Conservation (phyloP, 2,113 vertebrate species). For the Camelus bactrianus region DNA sequence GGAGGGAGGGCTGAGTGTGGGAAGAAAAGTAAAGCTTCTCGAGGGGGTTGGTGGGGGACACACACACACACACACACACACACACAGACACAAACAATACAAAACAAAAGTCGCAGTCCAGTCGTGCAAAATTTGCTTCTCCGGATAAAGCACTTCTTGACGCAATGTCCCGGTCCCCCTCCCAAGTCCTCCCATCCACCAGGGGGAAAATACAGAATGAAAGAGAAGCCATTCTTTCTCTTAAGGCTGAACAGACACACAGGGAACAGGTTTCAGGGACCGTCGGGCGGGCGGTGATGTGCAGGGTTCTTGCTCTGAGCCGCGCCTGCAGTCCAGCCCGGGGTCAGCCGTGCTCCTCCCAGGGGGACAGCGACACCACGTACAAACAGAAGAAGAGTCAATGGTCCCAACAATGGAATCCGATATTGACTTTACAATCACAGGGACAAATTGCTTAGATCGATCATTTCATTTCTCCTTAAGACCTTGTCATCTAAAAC, state of each 20-base stretch:
- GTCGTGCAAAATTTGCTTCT: slow-evolving; percentile 97
- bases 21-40: slow-evolving; percentile 46
- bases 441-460: slow-evolving; percentile 92
- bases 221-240: slow-evolving; percentile 89
- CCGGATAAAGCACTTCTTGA: slow-evolving; percentile 95
- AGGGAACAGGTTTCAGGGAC: slow-evolving; percentile 91
- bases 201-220: slow-evolving; percentile 87
- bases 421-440: slow-evolving; percentile 92
- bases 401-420: slow-evolving; percentile 93
- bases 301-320: slow-evolving; percentile 83
- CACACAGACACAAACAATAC: slow-evolving; percentile 90
- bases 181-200: slow-evolving; percentile 55
- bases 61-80: slow-evolving; percentile 77
- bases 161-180: slow-evolving; percentile 91
- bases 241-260: slow-evolving; percentile 98
- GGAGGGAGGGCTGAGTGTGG: slow-evolving; percentile 47
- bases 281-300: slow-evolving; percentile 84
- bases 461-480: slow-evolving; percentile 92
- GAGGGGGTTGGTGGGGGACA: slow-evolving; percentile 44
- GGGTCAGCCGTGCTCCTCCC: slow-evolving; percentile 84
- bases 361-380: slow-evolving; percentile 72
- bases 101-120: slow-evolving; percentile 91
- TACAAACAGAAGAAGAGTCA: slow-evolving; percentile 87
- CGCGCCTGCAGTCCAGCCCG: slow-evolving; percentile 68
- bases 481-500: slow-evolving; percentile 92